Percentiles rank a stretch among this genome's conserved stretches.
phyloP scores from a whole-genome alignment of 2,113 vertebrate species.

The Anolis sagrei region DNA sequence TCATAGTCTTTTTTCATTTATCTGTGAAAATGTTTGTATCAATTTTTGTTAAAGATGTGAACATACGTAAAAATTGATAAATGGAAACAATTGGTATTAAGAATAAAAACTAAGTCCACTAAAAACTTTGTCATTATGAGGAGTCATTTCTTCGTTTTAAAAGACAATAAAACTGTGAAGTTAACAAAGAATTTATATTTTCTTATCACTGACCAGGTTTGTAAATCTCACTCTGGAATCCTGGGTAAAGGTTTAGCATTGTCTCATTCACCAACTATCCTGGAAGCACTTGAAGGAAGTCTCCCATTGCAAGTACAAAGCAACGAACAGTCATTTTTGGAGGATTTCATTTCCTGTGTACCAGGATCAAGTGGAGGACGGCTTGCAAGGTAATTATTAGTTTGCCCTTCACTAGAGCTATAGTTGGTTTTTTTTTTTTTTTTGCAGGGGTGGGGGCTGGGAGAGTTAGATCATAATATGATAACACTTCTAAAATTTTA shows the following conservation, averaged over 20 bases:
- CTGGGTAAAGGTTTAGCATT: slow-evolving; percentile 95
- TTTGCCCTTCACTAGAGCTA: neutral
- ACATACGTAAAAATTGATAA: too few species aligned
- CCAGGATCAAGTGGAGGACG: slow-evolving; percentile 95
- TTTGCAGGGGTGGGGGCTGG: too few species aligned
- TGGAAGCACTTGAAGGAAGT: slow-evolving; percentile 95
- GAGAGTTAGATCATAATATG: too few species aligned
- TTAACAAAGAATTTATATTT: slow-evolving; percentile 14
- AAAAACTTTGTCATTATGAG: too few species aligned
- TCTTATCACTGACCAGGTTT: slow-evolving; percentile 81
- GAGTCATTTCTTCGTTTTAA: neutral
- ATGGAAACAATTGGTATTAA: too few species aligned
- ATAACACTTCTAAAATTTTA: too few species aligned
- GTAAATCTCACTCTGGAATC: slow-evolving; percentile 94
- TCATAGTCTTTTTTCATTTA: too few species aligned
- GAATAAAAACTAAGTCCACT: too few species aligned
- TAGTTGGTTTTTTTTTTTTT: neutral
- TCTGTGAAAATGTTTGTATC: too few species aligned
- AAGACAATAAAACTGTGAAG: neutral
- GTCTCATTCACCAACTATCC: slow-evolving; percentile 95
- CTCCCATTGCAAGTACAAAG: slow-evolving; percentile 96
- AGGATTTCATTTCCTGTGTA: slow-evolving; percentile 97
- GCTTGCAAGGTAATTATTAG: slow-evolving; percentile 86
- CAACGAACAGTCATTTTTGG: slow-evolving; percentile 97
- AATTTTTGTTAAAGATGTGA: too few species aligned